A percentile compares a stretch with the other conserved stretches of the same genome.
These are phyloP conservation scores for Lampropteryx suffumata DNA, from an alignment of 2,888 invertebrate species.

Conservation along the genomic window DNA sequence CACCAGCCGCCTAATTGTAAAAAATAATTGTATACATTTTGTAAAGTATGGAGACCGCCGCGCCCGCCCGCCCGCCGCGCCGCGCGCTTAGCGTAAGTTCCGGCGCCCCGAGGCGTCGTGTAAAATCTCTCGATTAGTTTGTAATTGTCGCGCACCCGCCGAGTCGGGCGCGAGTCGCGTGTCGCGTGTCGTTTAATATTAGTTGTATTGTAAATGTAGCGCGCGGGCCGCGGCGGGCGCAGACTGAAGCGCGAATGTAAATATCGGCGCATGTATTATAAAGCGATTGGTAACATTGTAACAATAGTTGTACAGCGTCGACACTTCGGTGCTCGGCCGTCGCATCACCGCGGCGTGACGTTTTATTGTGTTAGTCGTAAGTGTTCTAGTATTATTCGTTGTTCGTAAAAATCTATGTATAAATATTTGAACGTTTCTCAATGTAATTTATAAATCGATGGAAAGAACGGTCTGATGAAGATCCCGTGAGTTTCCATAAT, in stretches of 20 bases:
- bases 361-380: slow-evolving; percentile 72
- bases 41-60: slow-evolving; percentile 67
- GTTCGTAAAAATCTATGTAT: slow-evolving; percentile 83
- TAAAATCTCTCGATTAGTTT: slow-evolving; percentile 45
- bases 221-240: slow-evolving; percentile 35
- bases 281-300: slow-evolving; percentile 51
- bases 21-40: slow-evolving; percentile 77
- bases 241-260: slow-evolving; percentile 41
- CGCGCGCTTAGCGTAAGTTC: slow-evolving; percentile 30
- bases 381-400: slow-evolving; percentile 83
- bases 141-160: slow-evolving; percentile 32
- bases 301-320: slow-evolving; percentile 74
- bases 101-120: slow-evolving; percentile 29
- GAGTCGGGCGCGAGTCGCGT: slow-evolving; percentile 25
- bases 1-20: slow-evolving; percentile 55
- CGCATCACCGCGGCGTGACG: slow-evolving; percentile 69
- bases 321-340: slow-evolving; percentile 69
- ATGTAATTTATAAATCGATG: slow-evolving; percentile 81
- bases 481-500: slow-evolving; percentile 69
- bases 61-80: slow-evolving; percentile 36
- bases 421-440: slow-evolving; percentile 82
- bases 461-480: slow-evolving; percentile 60
- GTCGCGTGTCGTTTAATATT: slow-evolving; percentile 37
- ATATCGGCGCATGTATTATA: slow-evolving; percentile 40
- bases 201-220: slow-evolving; percentile 31